These are phyloP conservation scores for Euura lappo DNA, from an alignment of 1,140 invertebrate species.

Conservation along the genomic window DNA sequence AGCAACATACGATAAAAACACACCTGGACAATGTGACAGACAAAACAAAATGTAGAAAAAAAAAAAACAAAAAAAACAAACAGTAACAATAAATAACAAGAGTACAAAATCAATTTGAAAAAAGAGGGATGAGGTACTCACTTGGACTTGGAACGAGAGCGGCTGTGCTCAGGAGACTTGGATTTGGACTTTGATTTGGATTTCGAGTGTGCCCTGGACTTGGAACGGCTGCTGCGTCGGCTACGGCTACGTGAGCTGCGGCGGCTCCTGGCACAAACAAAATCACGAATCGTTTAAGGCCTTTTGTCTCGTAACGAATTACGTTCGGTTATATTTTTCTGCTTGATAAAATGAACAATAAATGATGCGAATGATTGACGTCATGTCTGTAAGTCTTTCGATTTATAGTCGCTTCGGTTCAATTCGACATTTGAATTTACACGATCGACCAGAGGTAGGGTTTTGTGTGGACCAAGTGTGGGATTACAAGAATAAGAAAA, in stretches of 20 bases:
- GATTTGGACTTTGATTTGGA: slow-evolving; percentile 73
- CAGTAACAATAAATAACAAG: slow-evolving; percentile 16
- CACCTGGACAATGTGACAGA: background rate
- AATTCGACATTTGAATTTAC: slow-evolving; percentile 49
- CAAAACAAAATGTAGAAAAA: background rate
- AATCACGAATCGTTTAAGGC: slow-evolving; percentile 16
- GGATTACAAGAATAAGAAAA: slow-evolving; percentile 9
- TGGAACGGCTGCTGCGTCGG: slow-evolving; percentile 71
- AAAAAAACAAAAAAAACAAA: slow-evolving; percentile 16
- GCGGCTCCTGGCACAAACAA: slow-evolving; percentile 49
- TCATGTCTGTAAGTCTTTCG: background rate
- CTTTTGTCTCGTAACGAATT: slow-evolving; percentile 11
- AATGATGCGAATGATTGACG: slow-evolving; percentile 12
- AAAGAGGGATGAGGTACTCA: slow-evolving; percentile 45
- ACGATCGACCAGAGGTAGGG: background rate
- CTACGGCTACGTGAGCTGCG: slow-evolving; percentile 66
- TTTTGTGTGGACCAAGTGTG: background rate
- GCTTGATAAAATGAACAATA: slow-evolving; percentile 15
- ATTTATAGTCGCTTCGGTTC: slow-evolving; percentile 3
- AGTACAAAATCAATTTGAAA: slow-evolving; percentile 20
- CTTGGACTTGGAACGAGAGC: slow-evolving; percentile 66
- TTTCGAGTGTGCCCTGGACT: slow-evolving; percentile 72
- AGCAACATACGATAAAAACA: slow-evolving; percentile 31
- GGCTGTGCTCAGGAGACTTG: slow-evolving; percentile 71
- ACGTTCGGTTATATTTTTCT: slow-evolving; percentile 4